Percentiles rank a stretch among this genome's conserved stretches.
Conservation (phyloP, 53 echinoderm and acorn worm genomes). For the Holothuria leucospilota region DNA sequence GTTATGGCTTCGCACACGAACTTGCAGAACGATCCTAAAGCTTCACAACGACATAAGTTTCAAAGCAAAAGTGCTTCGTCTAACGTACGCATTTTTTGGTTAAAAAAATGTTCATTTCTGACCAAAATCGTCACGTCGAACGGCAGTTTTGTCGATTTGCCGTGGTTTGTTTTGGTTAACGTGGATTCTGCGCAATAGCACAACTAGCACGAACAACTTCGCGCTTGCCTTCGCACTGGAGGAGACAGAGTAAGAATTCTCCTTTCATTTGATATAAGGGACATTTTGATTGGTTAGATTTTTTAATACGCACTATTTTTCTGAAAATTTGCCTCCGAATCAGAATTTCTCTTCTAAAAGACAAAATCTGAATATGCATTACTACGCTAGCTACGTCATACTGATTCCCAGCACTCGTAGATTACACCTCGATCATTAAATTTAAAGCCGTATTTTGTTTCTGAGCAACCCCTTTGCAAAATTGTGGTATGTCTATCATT, state of each 20-base stretch:
- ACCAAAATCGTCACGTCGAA: background rate
- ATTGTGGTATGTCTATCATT: no score
- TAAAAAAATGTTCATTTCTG: background rate
- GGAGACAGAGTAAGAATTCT: background rate
- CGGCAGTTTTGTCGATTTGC: background rate
- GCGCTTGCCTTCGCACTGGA: background rate
- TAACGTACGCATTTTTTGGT: slow-evolving; percentile 5
- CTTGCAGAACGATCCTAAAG: background rate
- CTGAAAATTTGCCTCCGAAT: no score
- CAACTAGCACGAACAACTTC: background rate
- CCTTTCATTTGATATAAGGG: background rate
- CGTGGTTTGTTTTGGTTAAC: background rate
- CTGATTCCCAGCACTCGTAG: no score
- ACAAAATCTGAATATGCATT: no score
- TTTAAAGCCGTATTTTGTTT: no score
- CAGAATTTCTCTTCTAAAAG: no score
- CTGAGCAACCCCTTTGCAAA: no score
- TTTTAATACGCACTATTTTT: no score
- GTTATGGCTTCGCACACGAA: background rate
- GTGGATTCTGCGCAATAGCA: slow-evolving; percentile 7
- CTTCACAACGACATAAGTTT: background rate
- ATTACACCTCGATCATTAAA: no score
- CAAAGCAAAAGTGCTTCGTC: background rate
- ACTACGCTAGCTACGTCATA: no score
- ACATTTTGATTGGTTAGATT: background rate